phyloP scores from a whole-genome alignment of 1,140 invertebrate genomes.

The Drosophila punjabiensis region DNA sequence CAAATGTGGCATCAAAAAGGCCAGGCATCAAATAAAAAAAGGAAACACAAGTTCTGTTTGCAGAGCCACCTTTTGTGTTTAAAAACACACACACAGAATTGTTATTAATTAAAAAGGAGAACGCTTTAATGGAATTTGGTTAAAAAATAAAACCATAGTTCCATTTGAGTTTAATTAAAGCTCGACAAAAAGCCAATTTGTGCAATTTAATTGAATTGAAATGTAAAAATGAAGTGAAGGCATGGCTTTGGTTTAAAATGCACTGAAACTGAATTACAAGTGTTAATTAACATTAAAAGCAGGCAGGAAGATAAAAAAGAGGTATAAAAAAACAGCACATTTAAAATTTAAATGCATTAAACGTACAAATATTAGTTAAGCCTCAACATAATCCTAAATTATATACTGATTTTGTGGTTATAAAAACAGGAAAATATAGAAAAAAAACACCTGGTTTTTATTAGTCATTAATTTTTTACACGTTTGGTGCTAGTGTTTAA shows the following conservation, averaged over 20 bases:
- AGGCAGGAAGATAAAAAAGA: too few relatives aligned
- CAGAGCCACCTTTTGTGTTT: neutral
- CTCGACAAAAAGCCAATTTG: conserved; percentile 8
- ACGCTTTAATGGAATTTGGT: conserved; percentile 7
- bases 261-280: neutral
- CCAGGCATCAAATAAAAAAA: conserved; percentile 8
- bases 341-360: neutral
- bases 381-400: neutral
- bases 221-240: neutral
- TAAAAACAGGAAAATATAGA: neutral
- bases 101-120: conserved; percentile 11
- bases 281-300: neutral
- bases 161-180: neutral
- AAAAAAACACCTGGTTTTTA: neutral
- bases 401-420: neutral
- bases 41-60: neutral
- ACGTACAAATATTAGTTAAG: too few relatives aligned
- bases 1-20: conserved; percentile 24
- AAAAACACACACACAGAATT: neutral
- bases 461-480: neutral
- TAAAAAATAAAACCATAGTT: neutral
- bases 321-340: neutral
- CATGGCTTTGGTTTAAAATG: conserved; percentile 5
- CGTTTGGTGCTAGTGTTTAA: neutral
- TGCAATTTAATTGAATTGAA: conserved; percentile 23